Evolutionary conservation across 1,140 invertebrate genomes (phyloP), one percentile per base, ranked within the genome.

Genomic region (Choristoneura fumiferana): DNA sequence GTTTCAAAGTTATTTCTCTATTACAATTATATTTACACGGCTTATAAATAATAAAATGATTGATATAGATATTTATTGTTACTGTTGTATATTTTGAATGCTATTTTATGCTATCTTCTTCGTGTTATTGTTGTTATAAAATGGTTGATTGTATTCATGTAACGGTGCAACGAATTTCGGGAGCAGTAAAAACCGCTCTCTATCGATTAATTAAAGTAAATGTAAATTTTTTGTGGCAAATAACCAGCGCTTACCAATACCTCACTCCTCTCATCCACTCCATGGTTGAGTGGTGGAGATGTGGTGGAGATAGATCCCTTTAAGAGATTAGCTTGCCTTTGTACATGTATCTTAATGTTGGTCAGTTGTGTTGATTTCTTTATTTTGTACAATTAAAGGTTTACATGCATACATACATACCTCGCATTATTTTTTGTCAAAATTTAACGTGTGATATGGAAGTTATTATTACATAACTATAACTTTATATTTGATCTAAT

Each of bases 21-120:
- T 81, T 84, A 83, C 83, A 85, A 81, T 83, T 86, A 88, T 88
- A 84, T 87, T 84, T 87, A 88, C 81, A 88, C 71, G 84, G 81
- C 85, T 84, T 49, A 49, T 86, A 84, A 76, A 78, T 78, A 67
- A 86, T 84, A 79, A 86, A 76, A 76, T 84, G 84, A 82, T 78
- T 78, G 68, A 78, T 81, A 78, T 67, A 73, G 63, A 83, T 81
- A 77, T 83, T 83, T 81, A 86, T 85, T 79, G 79, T 85, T 88
- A 65, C 83, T 84, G 72, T 88, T 83, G 67, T 80, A 72, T 81
- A 76, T 87, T 88, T 88, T 88, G 81, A 82, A 88, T 85, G 78
- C 73, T 84, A 72, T 85, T 83, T 88, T 83, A 83, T 62, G 84
- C 79, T 79, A 76, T 69, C 59, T 72, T 69, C 67, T 76, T 84